These are phyloP conservation scores for Coryphaenoides rupestris DNA, from an alignment of 2,113 vertebrate species.

Conservation along the genomic window DNA sequence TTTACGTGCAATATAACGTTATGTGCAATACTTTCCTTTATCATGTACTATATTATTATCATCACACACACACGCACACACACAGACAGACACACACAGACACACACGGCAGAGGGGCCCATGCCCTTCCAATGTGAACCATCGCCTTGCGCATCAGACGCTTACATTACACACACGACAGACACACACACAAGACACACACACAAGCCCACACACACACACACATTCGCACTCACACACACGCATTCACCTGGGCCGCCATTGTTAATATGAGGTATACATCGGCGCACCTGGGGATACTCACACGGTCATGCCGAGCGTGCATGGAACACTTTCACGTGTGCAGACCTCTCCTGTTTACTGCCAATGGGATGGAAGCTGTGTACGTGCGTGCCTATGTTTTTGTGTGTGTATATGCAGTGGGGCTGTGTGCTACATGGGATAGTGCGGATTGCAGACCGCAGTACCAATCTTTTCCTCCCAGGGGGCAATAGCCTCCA, in stretches of 20 bases:
- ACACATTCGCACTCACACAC: constrained; percentile 8
- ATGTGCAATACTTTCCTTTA: no score
- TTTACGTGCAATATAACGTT: no score
- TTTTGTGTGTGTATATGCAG: background rate
- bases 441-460: background rate
- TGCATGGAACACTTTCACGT: background rate
- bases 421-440: constrained; percentile 5
- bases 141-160: background rate
- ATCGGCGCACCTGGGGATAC: background rate
- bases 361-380: background rate
- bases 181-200: constrained; percentile 8
- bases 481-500: constrained; percentile 14
- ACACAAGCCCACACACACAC: constrained; percentile 19
- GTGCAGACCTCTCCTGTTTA: background rate
- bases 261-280: constrained; percentile 17
- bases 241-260: background rate
- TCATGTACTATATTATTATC: no score
- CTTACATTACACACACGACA: constrained; percentile 1
- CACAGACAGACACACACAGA: constrained; percentile 30
- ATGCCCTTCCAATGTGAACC: constrained; percentile 11
- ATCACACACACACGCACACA: background rate
- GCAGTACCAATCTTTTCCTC: constrained; percentile 6
- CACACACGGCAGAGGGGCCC: constrained; percentile 1
- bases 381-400: background rate
- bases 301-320: no score